A percentile compares a stretch with the other conserved stretches of the same genome.
Evolutionary conservation across 53 echinoderm and acorn worm species (phyloP).

Genomic region (Echinarachnius parma): DNA sequence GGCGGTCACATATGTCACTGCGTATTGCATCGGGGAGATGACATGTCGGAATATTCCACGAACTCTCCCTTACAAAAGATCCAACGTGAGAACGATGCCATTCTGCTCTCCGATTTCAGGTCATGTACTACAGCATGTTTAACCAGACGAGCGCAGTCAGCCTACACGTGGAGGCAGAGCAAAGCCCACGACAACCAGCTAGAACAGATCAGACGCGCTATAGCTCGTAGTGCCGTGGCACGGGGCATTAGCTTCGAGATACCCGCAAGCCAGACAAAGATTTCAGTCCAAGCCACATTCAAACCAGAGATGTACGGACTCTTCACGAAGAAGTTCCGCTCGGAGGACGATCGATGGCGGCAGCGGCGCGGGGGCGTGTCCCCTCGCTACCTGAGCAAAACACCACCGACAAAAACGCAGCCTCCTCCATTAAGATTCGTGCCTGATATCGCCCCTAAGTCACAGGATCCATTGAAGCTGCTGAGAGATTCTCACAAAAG

Average conservation of each 20-base stretch:
- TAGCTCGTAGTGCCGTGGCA: conserved; percentile 15
- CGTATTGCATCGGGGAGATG: not conserved
- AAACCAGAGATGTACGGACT: conserved; percentile 20
- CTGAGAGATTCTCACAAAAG: not conserved
- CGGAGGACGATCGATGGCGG: conserved; percentile 13
- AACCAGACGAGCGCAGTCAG: conserved; percentile 8
- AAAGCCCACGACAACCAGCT: conserved; percentile 22
- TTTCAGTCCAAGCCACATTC: conserved; percentile 16
- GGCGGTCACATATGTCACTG: not conserved
- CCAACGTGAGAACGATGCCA: conserved; percentile 3
- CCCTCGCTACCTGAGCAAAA: conserved; percentile 15
- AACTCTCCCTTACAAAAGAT: not conserved
- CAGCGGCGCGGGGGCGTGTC: conserved; percentile 18
- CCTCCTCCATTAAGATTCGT: conserved; percentile 23
- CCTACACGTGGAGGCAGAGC: conserved; percentile 8
- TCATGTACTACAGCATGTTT: too few relatives aligned
- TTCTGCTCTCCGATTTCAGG: too few relatives aligned
- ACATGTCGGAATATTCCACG: not conserved
- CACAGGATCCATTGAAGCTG: not conserved
- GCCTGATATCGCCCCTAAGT: conserved; percentile 5
- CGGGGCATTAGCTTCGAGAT: conserved; percentile 14
- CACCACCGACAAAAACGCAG: conserved; percentile 1
- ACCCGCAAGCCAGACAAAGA: conserved; percentile 34
- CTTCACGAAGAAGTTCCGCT: conserved; percentile 12
- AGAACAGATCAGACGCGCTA: conserved; percentile 23